These are phyloP conservation scores for Stomatorhinus ivindoensis DNA, from an alignment of 2,113 vertebrate genomes.

Conservation along the genomic window DNA sequence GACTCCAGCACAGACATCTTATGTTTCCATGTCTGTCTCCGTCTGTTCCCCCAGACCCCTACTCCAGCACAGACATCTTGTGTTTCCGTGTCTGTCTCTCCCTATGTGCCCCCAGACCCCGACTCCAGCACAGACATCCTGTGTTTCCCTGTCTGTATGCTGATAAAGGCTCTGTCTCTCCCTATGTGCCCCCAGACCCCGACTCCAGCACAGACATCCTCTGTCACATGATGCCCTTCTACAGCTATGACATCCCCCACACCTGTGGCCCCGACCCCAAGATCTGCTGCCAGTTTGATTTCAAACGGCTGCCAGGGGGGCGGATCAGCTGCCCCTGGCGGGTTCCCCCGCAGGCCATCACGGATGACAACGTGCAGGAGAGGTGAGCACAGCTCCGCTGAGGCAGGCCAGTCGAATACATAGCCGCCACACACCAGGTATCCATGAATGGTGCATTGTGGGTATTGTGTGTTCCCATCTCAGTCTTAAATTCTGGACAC, in stretches of 20 bases:
- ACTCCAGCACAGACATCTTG: conserved; percentile 55
- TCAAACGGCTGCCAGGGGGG: conserved; percentile 81
- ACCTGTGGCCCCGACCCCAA: conserved; percentile 90
- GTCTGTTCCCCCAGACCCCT: conserved; percentile 61
- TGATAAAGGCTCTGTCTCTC: background rate
- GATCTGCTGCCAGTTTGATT: conserved; percentile 93
- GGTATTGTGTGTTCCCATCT: background rate
- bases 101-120: conserved; percentile 58
- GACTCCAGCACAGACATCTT: background rate
- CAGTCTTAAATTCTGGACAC: background rate
- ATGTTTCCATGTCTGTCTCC: background rate
- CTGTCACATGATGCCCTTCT: conserved; percentile 98
- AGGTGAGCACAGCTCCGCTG: conserved; percentile 55
- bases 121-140: conserved; percentile 77
- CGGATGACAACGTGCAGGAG: conserved; percentile 70
- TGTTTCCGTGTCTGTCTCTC: background rate
- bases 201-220: conserved; percentile 77
- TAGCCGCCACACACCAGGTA: background rate
- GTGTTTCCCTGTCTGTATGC: background rate
- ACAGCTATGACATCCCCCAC: conserved; percentile 91
- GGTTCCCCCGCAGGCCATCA: conserved; percentile 75
- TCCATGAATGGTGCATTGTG: background rate
- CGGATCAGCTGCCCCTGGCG: conserved; percentile 83
- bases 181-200: conserved; percentile 58
- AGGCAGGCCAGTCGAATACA: background rate